Base-by-base conservation (phyloP, 2,113 vertebrate species). In the Oreochromis niloticus region DNA sequence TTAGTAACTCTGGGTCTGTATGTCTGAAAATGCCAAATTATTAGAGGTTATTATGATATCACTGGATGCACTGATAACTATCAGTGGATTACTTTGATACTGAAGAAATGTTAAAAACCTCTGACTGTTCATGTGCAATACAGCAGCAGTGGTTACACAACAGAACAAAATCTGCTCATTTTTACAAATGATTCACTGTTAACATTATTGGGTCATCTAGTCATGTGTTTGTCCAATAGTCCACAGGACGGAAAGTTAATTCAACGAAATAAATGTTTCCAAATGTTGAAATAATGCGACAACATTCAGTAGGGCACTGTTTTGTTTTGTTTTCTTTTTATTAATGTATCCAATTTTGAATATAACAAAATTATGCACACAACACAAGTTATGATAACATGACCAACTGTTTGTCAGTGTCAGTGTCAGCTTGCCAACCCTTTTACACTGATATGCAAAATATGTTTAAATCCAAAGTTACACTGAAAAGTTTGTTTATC, bases 171-270 rank as follows among this genome's bases (percentile, higher is more conserved):
- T 56, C 54, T 56, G 54, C 54, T 56, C 3, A 56, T 14, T 56
- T 56, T 56, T 56, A 56, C 55, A 56, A 56, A 27, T 56, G 27
- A 0, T 57, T 57, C 0, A 0, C 24, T 14, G 12, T 57, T 27
- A 57, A 57, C 55, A 57, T 57, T 27, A 27, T 56, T 6, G 2
- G 0, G 22, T 56, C 22, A 13, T 13, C 2, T 7, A 57, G 55
- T 57, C 27, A 57, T 8, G 12, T 27, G 7, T 57, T 14, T 14
- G 24, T 57, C 7, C 7, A 7, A 7, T 6, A 34, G 34, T 34
- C 24, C 55, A 57, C 24, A 27, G 55, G 24, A 27, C 55, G 4
- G 12, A 57, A 57, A 57, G 55, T 57, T 57, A 57, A 57, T 57
- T 57, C 55, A 57, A 12, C 7, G 1, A 57, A 30, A 57, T 30